These are phyloP conservation scores for Peromyscus polionotus DNA, from an alignment of 2,113 vertebrate genomes.

Conservation along the genomic window DNA sequence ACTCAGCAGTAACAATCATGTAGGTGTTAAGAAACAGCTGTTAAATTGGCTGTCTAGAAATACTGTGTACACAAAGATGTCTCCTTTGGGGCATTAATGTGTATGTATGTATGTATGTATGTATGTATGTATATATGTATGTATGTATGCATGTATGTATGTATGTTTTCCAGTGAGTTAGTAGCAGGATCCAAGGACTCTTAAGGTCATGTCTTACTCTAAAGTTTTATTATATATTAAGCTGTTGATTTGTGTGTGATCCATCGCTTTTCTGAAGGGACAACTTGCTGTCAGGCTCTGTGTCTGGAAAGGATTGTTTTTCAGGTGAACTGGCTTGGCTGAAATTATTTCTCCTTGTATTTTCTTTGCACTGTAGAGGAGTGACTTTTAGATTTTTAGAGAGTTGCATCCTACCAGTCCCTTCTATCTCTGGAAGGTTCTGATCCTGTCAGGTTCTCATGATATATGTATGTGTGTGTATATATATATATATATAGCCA, in stretches of 20 bases:
- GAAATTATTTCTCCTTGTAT: not conserved
- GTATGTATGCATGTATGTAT: too few relatives aligned
- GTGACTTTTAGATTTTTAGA: not conserved
- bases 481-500: too few relatives aligned
- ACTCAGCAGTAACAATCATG: not conserved
- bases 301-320: not conserved
- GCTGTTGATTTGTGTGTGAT: not conserved
- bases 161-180: not conserved
- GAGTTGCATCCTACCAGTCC: not conserved
- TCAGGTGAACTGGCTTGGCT: not conserved
- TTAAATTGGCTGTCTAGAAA: not conserved
- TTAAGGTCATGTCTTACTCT: not conserved
- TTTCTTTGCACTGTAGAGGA: constrained; percentile 36
- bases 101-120: too few relatives aligned
- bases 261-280: not conserved
- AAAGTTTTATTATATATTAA: not conserved
- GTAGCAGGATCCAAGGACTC: not conserved
- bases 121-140: too few relatives aligned
- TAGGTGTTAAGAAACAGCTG: not conserved
- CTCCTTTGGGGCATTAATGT: not conserved
- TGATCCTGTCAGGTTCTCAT: not conserved
- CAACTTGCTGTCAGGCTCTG: not conserved
- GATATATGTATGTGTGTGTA: too few relatives aligned
- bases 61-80: not conserved
- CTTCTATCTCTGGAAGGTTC: not conserved